These are phyloP conservation scores for Ploceus nigricollis DNA, from an alignment of 2,113 vertebrate species.

Conservation along the genomic window DNA sequence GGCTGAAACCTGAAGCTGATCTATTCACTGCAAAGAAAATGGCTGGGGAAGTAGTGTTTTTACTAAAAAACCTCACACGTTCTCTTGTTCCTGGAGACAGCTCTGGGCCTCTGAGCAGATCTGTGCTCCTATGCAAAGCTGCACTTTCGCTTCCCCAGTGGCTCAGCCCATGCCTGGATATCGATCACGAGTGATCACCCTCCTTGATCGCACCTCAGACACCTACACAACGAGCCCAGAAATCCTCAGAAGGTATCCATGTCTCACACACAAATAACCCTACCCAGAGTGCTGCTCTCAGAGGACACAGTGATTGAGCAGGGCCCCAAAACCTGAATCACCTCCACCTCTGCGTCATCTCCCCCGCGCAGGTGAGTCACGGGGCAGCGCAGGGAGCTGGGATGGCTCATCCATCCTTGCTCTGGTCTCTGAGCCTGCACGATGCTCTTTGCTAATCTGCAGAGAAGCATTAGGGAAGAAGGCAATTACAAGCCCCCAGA, in stretches of 20 bases:
- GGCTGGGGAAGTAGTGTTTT: neutral
- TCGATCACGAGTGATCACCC: neutral
- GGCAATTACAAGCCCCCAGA: neutral
- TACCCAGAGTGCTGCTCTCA: neutral
- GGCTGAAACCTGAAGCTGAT: neutral
- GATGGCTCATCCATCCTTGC: neutral
- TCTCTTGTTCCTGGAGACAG: slow-evolving; percentile 22
- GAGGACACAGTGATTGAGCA: neutral
- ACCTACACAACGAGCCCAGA: neutral
- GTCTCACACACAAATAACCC: neutral
- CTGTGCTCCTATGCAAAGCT: neutral
- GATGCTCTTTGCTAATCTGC: neutral
- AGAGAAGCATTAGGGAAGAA: neutral
- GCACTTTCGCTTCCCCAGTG: neutral
- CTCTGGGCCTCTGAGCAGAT: neutral
- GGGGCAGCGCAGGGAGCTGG: neutral
- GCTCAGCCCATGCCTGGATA: neutral
- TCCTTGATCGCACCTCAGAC: neutral
- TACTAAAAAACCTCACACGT: neutral
- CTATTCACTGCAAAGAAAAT: neutral
- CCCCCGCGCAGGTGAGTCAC: neutral
- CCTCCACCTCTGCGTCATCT: fast-evolving
- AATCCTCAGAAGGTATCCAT: neutral
- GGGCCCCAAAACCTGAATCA: neutral
- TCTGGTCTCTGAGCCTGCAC: neutral